Conservation (phyloP, 2,113 vertebrate species). For the Malurus alboscapulatus region DNA sequence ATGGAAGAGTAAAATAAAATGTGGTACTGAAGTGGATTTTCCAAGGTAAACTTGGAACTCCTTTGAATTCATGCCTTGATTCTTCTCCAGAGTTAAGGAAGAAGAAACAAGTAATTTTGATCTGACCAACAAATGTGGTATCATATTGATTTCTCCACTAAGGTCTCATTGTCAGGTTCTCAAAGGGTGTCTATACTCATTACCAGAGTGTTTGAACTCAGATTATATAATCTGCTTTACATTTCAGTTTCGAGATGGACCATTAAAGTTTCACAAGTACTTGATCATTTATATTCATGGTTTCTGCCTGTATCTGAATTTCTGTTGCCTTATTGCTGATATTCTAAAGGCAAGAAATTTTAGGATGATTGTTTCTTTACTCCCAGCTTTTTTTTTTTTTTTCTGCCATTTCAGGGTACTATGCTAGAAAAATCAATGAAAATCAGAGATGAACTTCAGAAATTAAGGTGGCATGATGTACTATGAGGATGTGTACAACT, state of each 20-base stretch:
- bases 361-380: neutral
- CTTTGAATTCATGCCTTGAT: neutral
- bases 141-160: neutral
- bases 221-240: neutral
- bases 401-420: neutral
- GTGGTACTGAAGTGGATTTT: neutral
- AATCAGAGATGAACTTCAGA: neutral
- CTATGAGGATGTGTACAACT: neutral
- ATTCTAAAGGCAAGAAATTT: neutral
- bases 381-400: neutral
- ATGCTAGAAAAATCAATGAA: neutral
- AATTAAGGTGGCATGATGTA: neutral
- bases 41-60: neutral
- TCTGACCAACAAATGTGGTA: neutral
- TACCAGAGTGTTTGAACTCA: neutral
- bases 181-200: neutral
- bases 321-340: neutral
- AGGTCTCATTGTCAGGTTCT: neutral
- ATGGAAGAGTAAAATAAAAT: neutral
- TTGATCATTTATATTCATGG: neutral
- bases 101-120: neutral
- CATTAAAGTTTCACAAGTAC: neutral
- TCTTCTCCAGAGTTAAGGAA: neutral
- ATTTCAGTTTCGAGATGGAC: neutral
- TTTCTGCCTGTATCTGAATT: neutral